phyloP scores from a whole-genome alignment of 1,140 invertebrate genomes.

The Aphelenchoides avenae region DNA sequence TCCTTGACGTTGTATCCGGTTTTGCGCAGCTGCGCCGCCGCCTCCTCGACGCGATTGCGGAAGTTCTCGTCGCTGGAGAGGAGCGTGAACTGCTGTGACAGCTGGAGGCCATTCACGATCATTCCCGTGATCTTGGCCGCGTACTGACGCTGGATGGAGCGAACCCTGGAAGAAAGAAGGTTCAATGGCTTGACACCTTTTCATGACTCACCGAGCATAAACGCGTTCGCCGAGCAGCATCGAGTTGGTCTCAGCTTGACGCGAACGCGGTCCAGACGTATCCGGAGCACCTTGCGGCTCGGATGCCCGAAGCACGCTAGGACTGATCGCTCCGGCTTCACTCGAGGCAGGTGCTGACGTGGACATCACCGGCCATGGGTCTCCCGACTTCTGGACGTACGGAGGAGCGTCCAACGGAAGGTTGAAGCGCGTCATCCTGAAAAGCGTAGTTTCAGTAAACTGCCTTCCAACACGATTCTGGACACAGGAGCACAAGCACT shows the following conservation, averaged over 20 bases:
- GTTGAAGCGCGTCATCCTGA: slow-evolving; percentile 5
- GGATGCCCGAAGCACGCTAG: background rate
- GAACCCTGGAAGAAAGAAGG: too few relatives aligned
- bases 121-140: slow-evolving; percentile 7
- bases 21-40: slow-evolving; percentile 9
- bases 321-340: too few relatives aligned
- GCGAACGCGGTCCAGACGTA: background rate
- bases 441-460: too few relatives aligned
- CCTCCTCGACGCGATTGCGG: slow-evolving; percentile 65
- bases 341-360: too few relatives aligned
- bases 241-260: slow-evolving; percentile 12
- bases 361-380: too few relatives aligned
- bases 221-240: slow-evolving; percentile 18
- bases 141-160: slow-evolving; percentile 4
- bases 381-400: slow-evolving; percentile 11
- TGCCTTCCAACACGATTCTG: too few relatives aligned
- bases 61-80: slow-evolving; percentile 67
- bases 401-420: slow-evolving; percentile 16
- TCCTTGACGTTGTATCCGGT: slow-evolving; percentile 2
- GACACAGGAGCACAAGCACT: too few relatives aligned
- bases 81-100: slow-evolving; percentile 27
- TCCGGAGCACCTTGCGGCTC: slow-evolving; percentile 10
- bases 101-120: slow-evolving; percentile 16
- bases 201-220: too few relatives aligned
- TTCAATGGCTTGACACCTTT: too few relatives aligned